Evolutionary conservation across 2,888 invertebrate genomes (phyloP), one percentile per base, ranked within the genome.

Genomic region (Pristionchus mayeri): DNA sequence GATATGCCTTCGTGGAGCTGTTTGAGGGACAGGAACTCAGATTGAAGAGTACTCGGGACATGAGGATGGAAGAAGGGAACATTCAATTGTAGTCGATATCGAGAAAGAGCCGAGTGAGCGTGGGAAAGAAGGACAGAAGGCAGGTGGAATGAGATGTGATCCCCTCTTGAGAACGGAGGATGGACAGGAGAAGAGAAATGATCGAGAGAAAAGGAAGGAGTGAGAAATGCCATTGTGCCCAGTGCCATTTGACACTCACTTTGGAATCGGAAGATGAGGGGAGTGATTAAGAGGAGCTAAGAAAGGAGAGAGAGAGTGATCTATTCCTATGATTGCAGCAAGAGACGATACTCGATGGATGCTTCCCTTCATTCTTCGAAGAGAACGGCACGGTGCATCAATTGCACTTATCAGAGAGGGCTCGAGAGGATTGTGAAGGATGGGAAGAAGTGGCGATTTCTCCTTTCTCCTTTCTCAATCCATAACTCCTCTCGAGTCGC

Each of bases 401-500:
- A n/a, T n/a, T n/a, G n/a, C n/a, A n/a, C n/a, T n/a, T n/a, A n/a
- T n/a, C n/a, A n/a, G n/a, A n/a, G n/a, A n/a, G n/a, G n/a, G n/a
- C n/a, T 44, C 44, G 44, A 57, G n/a, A 7, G 57, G 30, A 30
- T 27, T 30, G 60, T 11, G 21, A 54, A 24, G n/a, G 60, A 60
- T 60, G 24, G 60, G 27, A 30, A 60, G 60, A 2, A 30, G 7
- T 57, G 18, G n/a, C 1, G 18, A 3, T 57, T 3, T 21, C 27
- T 24, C 57, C 24, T 24, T 3, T 57, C 21, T 44, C 44, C 60
- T 30, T 60, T 30, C 37, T 67, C 37, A 40, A 67, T 67, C 67
- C 67, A 67, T 67, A 67, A 40, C 67, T 67, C 30, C 67, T 67
- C 30, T 34, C 34, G 67, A 21, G 67, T 37, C 67, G 16, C 67